Evolutionary conservation across 2,113 vertebrate species (phyloP).

Genomic region (Vulpes vulpes): DNA sequence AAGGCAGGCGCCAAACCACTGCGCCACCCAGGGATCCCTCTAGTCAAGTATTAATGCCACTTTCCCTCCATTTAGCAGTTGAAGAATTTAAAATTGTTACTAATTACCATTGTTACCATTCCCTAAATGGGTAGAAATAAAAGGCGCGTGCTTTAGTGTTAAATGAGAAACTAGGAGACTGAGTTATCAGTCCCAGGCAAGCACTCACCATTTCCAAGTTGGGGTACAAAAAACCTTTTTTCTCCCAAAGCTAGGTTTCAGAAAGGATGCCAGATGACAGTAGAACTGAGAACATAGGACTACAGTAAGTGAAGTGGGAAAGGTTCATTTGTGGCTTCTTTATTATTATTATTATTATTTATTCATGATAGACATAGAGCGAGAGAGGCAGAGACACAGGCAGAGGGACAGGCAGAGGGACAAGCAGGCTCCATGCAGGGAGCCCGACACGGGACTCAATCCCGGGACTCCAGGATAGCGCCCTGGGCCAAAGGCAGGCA

Average conservation of each 20-base stretch:
- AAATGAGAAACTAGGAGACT: constrained; percentile 9
- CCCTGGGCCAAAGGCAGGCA: no score
- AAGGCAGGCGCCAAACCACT: no score
- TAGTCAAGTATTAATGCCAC: not conserved
- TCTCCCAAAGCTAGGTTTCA: constrained; percentile 54
- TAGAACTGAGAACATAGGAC: not conserved
- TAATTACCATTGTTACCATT: constrained; percentile 35
- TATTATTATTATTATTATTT: no score
- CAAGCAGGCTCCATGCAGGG: no score
- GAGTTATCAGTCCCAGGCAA: constrained; percentile 23
- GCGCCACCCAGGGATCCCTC: no score
- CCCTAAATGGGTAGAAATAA: constrained; percentile 28
- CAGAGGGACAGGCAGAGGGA: no score
- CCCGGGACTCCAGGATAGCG: no score
- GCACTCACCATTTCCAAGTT: not conserved
- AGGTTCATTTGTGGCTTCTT: not conserved
- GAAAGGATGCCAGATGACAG: constrained; percentile 1
- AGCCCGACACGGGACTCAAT: no score
- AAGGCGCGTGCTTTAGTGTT: not conserved
- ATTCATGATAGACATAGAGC: no score
- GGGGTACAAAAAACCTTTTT: not conserved
- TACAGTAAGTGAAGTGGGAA: not conserved
- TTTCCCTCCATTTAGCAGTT: constrained; percentile 28
- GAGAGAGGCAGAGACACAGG: no score
- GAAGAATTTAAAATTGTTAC: constrained; percentile 19